A percentile compares a stretch with the other conserved stretches of the same genome.
phyloP scores from a whole-genome alignment of 1,140 invertebrate species.

The Microvelia longipes region DNA sequence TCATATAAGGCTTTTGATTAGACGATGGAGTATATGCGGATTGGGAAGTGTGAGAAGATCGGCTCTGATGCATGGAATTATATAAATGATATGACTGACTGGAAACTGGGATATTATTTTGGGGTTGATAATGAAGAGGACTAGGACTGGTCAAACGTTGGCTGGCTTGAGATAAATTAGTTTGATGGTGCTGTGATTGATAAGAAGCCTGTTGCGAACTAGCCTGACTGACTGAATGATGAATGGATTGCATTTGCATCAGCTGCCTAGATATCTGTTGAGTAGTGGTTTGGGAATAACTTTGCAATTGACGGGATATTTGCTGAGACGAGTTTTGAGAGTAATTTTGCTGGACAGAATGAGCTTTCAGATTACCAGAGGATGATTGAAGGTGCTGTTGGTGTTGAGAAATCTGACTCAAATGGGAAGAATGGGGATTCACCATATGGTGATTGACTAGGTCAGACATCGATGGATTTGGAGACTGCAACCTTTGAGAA shows the following conservation, averaged over 20 bases:
- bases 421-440: not conserved
- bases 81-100: not conserved
- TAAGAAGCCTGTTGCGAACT: not conserved
- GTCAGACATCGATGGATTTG: not conserved
- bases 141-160: not conserved
- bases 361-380: not conserved
- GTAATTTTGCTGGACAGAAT: not conserved
- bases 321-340: not conserved
- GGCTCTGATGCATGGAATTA: not conserved
- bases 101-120: not conserved
- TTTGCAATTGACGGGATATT: not conserved
- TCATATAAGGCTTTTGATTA: slow-evolving; percentile 6
- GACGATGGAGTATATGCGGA: slow-evolving; percentile 3
- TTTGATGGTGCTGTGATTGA: not conserved
- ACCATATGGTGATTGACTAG: not conserved
- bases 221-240: not conserved
- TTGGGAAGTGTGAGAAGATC: not conserved
- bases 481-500: not conserved
- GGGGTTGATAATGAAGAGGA: not conserved
- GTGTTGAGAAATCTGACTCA: not conserved
- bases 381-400: not conserved
- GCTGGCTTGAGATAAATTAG: not conserved
- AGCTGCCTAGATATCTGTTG: not conserved
- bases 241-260: not conserved
- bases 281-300: not conserved